Conservation (phyloP, 2,797 vertebrate genomes). For the Buphagus erythrorhynchus region DNA sequence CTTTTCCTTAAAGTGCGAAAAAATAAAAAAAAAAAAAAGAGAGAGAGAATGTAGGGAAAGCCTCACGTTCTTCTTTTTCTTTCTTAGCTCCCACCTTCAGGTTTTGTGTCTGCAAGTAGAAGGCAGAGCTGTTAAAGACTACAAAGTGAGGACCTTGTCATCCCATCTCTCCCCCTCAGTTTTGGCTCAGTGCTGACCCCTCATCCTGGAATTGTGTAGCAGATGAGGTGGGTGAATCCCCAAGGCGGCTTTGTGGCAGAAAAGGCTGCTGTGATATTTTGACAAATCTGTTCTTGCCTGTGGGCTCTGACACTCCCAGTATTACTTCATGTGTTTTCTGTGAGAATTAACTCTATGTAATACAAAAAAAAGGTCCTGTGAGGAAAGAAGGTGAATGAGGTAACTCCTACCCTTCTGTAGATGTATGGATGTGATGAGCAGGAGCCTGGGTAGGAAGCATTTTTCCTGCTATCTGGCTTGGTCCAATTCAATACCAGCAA, state of each 20-base stretch:
- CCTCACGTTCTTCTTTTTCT: background rate
- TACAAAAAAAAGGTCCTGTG: background rate
- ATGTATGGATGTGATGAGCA: background rate
- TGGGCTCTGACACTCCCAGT: background rate
- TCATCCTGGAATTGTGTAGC: background rate
- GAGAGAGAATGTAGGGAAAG: background rate
- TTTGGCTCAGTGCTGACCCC: background rate
- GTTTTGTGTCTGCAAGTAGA: background rate
- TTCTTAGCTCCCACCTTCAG: background rate
- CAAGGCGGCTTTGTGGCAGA: background rate
- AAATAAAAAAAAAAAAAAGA: background rate
- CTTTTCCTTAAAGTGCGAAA: background rate
- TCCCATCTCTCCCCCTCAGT: background rate
- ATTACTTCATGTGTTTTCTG: background rate
- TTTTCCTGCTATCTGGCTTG: background rate
- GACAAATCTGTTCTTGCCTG: background rate
- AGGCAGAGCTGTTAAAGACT: background rate
- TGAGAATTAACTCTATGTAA: background rate
- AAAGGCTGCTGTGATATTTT: background rate
- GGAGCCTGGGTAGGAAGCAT: background rate
- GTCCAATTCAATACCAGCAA: background rate
- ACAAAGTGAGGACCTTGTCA: background rate
- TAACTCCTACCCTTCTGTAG: background rate
- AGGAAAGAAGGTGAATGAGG: background rate
- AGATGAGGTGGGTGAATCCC: background rate